A percentile compares a stretch with the other conserved stretches of the same genome.
Conservation (phyloP, 2,113 vertebrate genomes). For the Cynopterus brachyotis region DNA sequence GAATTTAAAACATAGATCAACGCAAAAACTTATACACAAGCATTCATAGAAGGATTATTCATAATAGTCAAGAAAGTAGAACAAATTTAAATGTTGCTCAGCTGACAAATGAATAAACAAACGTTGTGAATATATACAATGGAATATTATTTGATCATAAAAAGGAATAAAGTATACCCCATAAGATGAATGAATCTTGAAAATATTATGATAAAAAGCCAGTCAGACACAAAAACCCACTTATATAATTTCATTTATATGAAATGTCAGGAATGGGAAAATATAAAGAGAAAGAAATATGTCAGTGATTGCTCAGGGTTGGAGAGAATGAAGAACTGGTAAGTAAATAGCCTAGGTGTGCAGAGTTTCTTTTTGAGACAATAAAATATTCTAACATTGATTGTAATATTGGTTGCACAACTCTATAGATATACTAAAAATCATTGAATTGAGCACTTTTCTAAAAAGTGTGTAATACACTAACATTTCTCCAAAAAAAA, state of each 20-base stretch:
- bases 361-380: background rate
- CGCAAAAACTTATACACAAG: background rate
- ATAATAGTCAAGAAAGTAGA: background rate
- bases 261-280: background rate
- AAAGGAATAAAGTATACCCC: background rate
- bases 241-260: background rate
- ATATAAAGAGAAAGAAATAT: background rate
- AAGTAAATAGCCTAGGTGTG: background rate
- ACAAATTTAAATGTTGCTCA: background rate
- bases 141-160: background rate
- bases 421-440: background rate
- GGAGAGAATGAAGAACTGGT: background rate
- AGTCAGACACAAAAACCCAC: background rate
- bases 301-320: background rate
- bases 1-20: background rate
- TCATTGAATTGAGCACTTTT: background rate
- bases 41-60: background rate
- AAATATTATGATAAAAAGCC: background rate
- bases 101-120: background rate
- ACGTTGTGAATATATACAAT: background rate
- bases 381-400: background rate
- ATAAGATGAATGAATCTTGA: background rate
- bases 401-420: background rate
- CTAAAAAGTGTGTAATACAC: background rate
- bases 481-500: background rate